These are phyloP conservation scores for Drosophila nikananu DNA, from an alignment of 1,140 invertebrate genomes.

Conservation along the genomic window DNA sequence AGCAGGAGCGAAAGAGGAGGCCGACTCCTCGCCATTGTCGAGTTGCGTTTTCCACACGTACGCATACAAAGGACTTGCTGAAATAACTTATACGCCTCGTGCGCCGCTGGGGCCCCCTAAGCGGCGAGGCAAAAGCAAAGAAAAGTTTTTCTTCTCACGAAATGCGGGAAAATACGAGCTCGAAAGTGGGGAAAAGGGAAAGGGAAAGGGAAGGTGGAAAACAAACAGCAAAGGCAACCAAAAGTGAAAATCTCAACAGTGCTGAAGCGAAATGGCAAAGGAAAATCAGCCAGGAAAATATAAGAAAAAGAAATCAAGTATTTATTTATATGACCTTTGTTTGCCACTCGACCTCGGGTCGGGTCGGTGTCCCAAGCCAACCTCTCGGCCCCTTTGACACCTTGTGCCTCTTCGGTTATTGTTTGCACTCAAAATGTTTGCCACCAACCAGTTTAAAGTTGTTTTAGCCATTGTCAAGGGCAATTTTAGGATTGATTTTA, in stretches of 20 bases:
- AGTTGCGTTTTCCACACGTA: constrained; percentile 78
- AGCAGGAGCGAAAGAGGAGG: not conserved
- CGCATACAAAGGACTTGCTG: constrained; percentile 81
- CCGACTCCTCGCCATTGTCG: constrained; percentile 5
- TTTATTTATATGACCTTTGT: constrained; percentile 81
- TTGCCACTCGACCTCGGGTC: constrained; percentile 65
- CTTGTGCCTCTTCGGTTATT: constrained; percentile 47
- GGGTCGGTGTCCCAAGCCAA: constrained; percentile 33
- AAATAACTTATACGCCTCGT: constrained; percentile 83
- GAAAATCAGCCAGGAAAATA: constrained; percentile 30
- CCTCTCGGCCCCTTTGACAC: constrained; percentile 21
- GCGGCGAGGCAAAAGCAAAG: constrained; percentile 43
- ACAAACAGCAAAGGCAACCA: constrained; percentile 55
- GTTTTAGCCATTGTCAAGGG: constrained; percentile 33
- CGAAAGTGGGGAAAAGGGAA: not conserved
- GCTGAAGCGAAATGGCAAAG: constrained; percentile 66
- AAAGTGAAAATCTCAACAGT: constrained; percentile 81
- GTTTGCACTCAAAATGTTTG: constrained; percentile 63
- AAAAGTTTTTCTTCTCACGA: constrained; percentile 62
- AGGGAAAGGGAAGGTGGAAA: constrained; percentile 36
- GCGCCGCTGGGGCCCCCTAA: constrained; percentile 49
- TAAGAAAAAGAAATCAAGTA: constrained; percentile 76
- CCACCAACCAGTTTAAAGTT: constrained; percentile 47
- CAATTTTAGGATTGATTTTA: constrained; percentile 14
- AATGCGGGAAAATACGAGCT: not conserved